Evolutionary conservation across 2,113 vertebrate species (phyloP), one percentile per base, ranked within the genome.

Genomic region (Melospiza georgiana): DNA sequence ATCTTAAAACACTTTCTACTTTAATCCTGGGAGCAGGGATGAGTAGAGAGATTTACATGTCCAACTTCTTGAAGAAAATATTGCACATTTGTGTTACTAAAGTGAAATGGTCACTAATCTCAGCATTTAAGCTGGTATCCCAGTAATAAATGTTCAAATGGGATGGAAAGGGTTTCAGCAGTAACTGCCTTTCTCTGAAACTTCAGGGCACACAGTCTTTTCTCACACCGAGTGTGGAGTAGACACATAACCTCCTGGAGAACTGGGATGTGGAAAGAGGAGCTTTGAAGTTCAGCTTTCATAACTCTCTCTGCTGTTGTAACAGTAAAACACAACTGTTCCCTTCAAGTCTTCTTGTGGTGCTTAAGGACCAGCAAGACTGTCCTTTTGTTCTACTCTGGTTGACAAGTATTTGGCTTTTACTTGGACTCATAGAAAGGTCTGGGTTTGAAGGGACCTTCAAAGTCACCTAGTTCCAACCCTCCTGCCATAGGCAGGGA

Each of bases 401-500:
- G 19, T 59, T 3, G 11, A 23, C 54, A 74, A n/a, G 11, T 15
- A 19, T 55, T 85, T 35, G 28, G 8, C 16, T 84, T 82, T 91
- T 30, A 23, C 16, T 9, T 23, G 23, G 55, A 55, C 27, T 76
- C 25, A 35, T 0, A 13, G 30, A 69, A 62, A 49, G 25, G 18
- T 57, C 13, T 69, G 31, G 14, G 15, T 62, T 55, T 83, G 8
- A 84, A 63, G 31, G 15, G 30, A 76, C 41, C 27, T 69, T 61
- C 31, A 63, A 77, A 41, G 28, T 18, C 41, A 77, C 0, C 0
- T 49, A 35, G 31, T 24, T 71, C 25, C 18, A 71, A 49, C 15
- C 7, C 18, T 54, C 49, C 39, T 67, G 19, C 23, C 13, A n/a
- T 21, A 49, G 44, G 27, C 44, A 89, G 61, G 52, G 23, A 37